phyloP scores from a whole-genome alignment of 2,888 invertebrate species.

The Syritta pipiens region DNA sequence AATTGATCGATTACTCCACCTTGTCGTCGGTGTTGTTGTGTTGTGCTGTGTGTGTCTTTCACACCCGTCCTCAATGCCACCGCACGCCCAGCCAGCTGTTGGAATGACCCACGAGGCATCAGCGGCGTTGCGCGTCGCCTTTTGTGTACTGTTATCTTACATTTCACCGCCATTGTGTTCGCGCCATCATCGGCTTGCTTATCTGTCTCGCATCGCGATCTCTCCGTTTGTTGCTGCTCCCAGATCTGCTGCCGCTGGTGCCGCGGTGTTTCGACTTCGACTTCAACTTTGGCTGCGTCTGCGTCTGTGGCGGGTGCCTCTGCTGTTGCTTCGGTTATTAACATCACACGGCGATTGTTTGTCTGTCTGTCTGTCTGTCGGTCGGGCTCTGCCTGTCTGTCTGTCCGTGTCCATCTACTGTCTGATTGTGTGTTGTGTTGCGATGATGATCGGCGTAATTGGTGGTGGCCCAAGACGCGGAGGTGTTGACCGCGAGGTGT shows the following conservation, averaged over 20 bases:
- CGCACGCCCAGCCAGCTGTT: not conserved
- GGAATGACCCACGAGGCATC: conserved; percentile 46
- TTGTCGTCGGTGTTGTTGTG: conserved; percentile 14
- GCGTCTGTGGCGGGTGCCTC: too few species aligned
- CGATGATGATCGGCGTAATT: conserved; percentile 56
- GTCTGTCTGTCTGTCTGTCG: conserved; percentile 46
- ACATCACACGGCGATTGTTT: conserved; percentile 50
- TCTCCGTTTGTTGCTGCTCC: conserved; percentile 24
- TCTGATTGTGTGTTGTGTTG: conserved; percentile 38
- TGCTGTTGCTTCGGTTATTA: conserved; percentile 49
- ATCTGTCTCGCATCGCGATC: conserved; percentile 52
- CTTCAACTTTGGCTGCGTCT: too few species aligned
- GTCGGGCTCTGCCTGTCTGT: not conserved
- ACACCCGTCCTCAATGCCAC: conserved; percentile 1
- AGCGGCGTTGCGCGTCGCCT: conserved; percentile 46
- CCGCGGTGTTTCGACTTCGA: too few species aligned
- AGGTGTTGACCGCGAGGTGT: conserved; percentile 61
- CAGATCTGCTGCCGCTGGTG: too few species aligned
- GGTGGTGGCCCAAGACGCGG: conserved; percentile 30
- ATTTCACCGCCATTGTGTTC: conserved; percentile 61
- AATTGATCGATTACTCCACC: conserved; percentile 61
- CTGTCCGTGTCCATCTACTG: conserved; percentile 38
- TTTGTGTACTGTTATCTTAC: conserved; percentile 62
- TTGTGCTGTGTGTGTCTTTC: not conserved
- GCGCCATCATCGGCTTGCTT: conserved; percentile 57